These are phyloP conservation scores for Sepioteuthis lessoniana DNA, from an alignment of 2,888 invertebrate genomes.

Conservation along the genomic window DNA sequence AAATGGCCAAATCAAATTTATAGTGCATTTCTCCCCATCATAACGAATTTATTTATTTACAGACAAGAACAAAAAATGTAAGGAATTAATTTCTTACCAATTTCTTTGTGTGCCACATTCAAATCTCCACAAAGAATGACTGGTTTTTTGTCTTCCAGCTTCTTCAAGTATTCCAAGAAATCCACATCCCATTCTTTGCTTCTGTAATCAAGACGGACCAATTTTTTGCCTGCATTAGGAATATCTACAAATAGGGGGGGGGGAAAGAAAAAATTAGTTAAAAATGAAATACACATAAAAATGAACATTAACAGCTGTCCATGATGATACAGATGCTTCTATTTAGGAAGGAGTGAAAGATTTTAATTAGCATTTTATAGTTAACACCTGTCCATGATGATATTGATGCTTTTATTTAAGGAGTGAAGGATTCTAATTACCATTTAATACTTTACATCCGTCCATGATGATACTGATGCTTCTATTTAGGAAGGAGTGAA, in stretches of 20 bases:
- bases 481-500: no score
- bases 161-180: conserved; percentile 85
- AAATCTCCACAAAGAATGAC: conserved; percentile 96
- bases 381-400: no score
- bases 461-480: no score
- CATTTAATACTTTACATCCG: no score
- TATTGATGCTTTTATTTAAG: no score
- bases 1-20: no score
- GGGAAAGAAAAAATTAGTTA: background rate
- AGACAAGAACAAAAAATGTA: background rate
- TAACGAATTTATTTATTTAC: no score
- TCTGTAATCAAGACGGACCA: conserved; percentile 90
- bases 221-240: conserved; percentile 92
- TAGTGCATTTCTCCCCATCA: no score
- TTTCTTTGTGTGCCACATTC: conserved; percentile 96
- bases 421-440: no score
- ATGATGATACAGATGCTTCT: no score
- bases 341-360: no score
- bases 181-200: conserved; percentile 88
- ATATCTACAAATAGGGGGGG: conserved; percentile 80
- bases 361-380: no score
- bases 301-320: background rate
- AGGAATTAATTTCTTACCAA: conserved; percentile 80
- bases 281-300: background rate
- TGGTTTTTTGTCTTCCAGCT: conserved; percentile 90